phyloP scores from a whole-genome alignment of 1,140 invertebrate species.

The Carcinoscorpius rotundicauda region DNA sequence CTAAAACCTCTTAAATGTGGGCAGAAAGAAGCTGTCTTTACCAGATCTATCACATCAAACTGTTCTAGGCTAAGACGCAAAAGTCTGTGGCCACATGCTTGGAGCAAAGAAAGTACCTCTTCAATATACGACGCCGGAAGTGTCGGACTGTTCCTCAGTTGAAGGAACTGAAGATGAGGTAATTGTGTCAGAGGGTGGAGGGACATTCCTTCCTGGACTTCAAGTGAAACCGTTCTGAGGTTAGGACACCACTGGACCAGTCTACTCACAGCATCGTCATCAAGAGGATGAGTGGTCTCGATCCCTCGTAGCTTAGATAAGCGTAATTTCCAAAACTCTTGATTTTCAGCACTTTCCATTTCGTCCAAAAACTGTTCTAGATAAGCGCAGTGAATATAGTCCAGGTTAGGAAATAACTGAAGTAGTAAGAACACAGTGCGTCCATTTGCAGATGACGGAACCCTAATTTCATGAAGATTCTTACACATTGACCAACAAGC shows the following conservation, averaged over 20 bases:
- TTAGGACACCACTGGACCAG: slow-evolving; percentile 21
- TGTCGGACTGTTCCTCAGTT: slow-evolving; percentile 21
- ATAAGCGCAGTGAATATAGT: slow-evolving; percentile 17
- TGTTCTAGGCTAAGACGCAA: slow-evolving; percentile 16
- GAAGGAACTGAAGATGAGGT: slow-evolving; percentile 9
- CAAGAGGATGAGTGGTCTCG: slow-evolving; percentile 18
- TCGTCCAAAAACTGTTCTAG: slow-evolving; percentile 21
- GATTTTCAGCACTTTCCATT: slow-evolving; percentile 1
- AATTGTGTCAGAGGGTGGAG: slow-evolving; percentile 16
- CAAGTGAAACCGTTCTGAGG: slow-evolving; percentile 17
- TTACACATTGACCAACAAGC: background rate
- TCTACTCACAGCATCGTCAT: slow-evolving; percentile 12
- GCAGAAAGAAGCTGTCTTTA: slow-evolving; percentile 18
- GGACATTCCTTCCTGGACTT: slow-evolving; percentile 23
- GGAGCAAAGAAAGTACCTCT: slow-evolving; percentile 21
- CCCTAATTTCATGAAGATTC: slow-evolving; percentile 9
- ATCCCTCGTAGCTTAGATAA: slow-evolving; percentile 11
- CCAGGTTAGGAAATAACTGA: slow-evolving; percentile 17
- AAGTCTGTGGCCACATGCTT: slow-evolving; percentile 18
- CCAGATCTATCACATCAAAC: slow-evolving; percentile 24
- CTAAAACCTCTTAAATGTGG: slow-evolving; percentile 22
- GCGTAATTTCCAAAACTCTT: slow-evolving; percentile 6
- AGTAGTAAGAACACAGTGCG: slow-evolving; percentile 17
- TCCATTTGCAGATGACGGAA: slow-evolving; percentile 22
- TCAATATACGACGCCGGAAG: slow-evolving; percentile 17